A percentile compares a stretch with the other conserved stretches of the same genome.
phyloP scores from a whole-genome alignment of 1,140 invertebrate species.

The Goniozus legneri region DNA sequence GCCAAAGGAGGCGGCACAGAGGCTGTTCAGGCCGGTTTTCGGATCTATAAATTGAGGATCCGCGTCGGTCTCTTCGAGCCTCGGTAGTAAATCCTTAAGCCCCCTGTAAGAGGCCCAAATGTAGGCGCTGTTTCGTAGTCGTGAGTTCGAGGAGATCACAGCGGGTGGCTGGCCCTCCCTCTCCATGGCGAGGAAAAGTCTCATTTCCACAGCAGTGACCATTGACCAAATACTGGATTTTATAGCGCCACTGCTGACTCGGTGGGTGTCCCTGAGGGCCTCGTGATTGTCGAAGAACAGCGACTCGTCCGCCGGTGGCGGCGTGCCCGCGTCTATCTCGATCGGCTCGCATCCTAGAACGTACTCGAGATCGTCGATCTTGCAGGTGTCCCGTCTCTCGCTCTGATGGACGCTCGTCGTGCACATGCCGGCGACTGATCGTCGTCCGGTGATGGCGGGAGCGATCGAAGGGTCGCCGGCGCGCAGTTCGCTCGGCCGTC shows the following conservation, averaged over 20 bases:
- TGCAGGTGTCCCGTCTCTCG: too few relatives aligned
- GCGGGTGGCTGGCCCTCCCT: conserved; percentile 28
- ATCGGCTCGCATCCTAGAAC: too few relatives aligned
- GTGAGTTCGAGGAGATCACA: conserved; percentile 9
- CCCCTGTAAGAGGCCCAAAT: conserved; percentile 46
- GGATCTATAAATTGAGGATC: conserved; percentile 38
- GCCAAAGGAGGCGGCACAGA: conserved; percentile 38
- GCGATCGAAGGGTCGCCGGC: conserved; percentile 18
- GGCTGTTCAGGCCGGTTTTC: conserved; percentile 39
- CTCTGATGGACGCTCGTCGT: too few relatives aligned
- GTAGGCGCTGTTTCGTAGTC: conserved; percentile 39
- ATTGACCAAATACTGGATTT: conserved; percentile 49
- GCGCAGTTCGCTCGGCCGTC: conserved; percentile 31
- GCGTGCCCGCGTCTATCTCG: conserved; percentile 46
- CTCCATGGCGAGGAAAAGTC: conserved; percentile 46
- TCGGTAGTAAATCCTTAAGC: conserved; percentile 31
- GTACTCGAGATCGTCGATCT: too few relatives aligned
- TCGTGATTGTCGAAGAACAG: conserved; percentile 48
- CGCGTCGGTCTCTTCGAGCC: conserved; percentile 36
- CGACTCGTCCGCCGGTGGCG: conserved; percentile 44
- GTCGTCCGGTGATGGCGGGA: too few relatives aligned
- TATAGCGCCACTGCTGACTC: conserved; percentile 44
- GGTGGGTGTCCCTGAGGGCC: conserved; percentile 37
- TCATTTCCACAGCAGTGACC: conserved; percentile 42
- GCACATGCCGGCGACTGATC: too few relatives aligned